phyloP scores from a whole-genome alignment of 2,888 invertebrate genomes.

The Idaea biselata region DNA sequence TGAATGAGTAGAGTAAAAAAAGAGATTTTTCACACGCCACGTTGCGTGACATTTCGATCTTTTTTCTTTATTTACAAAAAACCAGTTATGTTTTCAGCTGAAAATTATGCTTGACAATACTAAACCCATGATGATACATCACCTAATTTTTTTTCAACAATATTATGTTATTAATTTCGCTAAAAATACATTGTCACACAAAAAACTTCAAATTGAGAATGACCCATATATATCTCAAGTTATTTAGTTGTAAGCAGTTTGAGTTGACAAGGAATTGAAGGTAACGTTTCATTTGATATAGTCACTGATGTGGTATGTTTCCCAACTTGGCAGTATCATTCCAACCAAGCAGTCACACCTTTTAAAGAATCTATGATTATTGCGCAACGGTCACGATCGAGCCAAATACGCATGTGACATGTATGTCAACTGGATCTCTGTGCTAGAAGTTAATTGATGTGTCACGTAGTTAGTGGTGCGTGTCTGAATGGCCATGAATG shows the following conservation, averaged over 20 bases:
- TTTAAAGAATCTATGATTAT: constrained; percentile 7
- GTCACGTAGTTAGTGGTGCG: constrained; percentile 27
- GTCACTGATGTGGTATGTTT: background rate
- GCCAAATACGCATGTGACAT: constrained; percentile 26
- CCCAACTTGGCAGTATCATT: background rate
- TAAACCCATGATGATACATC: too few relatives aligned
- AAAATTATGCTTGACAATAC: too few relatives aligned
- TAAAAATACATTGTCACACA: too few relatives aligned
- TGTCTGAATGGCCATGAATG: constrained; percentile 25
- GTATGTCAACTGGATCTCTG: constrained; percentile 18
- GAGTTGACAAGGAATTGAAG: background rate
- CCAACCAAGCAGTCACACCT: background rate
- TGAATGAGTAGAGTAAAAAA: too few relatives aligned
- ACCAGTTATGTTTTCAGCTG: too few relatives aligned
- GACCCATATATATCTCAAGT: too few relatives aligned
- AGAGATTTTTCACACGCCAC: too few relatives aligned
- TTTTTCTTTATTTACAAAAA: too few relatives aligned
- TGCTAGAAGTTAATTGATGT: constrained; percentile 30
- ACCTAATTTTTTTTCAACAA: too few relatives aligned
- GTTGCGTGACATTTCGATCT: too few relatives aligned
- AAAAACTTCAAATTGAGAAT: too few relatives aligned
- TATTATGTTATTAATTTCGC: too few relatives aligned
- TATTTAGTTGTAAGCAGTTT: background rate
- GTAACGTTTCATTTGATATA: background rate
- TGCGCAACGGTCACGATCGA: constrained; percentile 20